phyloP scores from a whole-genome alignment of 2,888 invertebrate genomes.

The Epistrophe eligans region DNA sequence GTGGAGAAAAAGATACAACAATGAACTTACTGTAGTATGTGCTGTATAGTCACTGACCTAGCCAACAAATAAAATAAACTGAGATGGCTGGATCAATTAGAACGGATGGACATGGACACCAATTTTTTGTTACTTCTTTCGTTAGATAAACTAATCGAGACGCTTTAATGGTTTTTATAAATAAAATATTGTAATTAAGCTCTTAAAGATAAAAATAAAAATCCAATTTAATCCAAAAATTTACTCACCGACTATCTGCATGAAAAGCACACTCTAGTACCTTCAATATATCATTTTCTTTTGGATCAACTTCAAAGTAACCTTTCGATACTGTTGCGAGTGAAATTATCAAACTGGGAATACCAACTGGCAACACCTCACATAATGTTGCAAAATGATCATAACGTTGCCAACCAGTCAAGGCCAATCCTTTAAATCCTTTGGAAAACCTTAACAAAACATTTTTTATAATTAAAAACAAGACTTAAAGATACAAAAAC shows the following conservation, averaged over 20 bases:
- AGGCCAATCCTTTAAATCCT: slow-evolving; percentile 82
- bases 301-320: slow-evolving; percentile 86
- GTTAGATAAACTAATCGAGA: too few relatives aligned
- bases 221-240: neutral
- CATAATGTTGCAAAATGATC: slow-evolving; percentile 89
- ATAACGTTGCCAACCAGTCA: slow-evolving; percentile 85
- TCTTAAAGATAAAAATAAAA: too few relatives aligned
- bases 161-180: too few relatives aligned
- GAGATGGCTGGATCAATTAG: too few relatives aligned
- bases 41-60: too few relatives aligned
- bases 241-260: slow-evolving; percentile 80
- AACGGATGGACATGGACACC: too few relatives aligned
- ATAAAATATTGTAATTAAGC: too few relatives aligned
- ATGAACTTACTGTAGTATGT: too few relatives aligned
- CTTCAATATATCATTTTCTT: slow-evolving; percentile 83
- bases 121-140: too few relatives aligned
- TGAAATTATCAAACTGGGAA: slow-evolving; percentile 87
- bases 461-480: slow-evolving; percentile 13
- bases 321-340: slow-evolving; percentile 86
- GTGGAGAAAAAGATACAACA: too few relatives aligned
- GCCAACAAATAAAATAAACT: too few relatives aligned
- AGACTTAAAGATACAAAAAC: neutral
- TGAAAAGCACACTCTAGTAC: slow-evolving; percentile 86
- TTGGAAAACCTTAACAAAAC: slow-evolving; percentile 79
- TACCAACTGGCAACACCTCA: slow-evolving; percentile 87